These are phyloP conservation scores for Conger conger DNA, from an alignment of 2,113 vertebrate genomes.

Conservation along the genomic window DNA sequence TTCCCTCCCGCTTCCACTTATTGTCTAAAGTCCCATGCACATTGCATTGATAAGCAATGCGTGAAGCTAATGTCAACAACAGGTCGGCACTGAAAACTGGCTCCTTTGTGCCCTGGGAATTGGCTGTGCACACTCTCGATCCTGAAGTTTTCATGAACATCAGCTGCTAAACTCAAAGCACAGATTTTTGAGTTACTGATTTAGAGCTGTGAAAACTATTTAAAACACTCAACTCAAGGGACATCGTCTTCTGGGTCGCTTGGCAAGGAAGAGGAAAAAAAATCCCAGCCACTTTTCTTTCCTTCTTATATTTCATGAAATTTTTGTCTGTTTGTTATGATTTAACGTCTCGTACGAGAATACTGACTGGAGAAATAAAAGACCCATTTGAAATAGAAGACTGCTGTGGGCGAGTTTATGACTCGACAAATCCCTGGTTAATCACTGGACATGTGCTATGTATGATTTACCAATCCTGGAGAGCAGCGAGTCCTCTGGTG, in stretches of 20 bases:
- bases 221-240: neutral
- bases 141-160: neutral
- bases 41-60: neutral
- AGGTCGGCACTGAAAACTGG: neutral
- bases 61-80: neutral
- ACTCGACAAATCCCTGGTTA: neutral
- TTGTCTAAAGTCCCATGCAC: neutral
- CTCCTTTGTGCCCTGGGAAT: neutral
- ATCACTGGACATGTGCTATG: neutral
- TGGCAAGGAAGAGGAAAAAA: neutral
- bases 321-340: neutral
- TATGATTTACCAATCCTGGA: slow-evolving; percentile 6
- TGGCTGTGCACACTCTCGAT: neutral
- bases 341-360: neutral
- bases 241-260: neutral
- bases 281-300: neutral
- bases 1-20: neutral
- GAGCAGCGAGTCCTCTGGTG: neutral
- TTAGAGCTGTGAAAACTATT: neutral
- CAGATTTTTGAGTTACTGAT: neutral
- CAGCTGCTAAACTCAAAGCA: neutral
- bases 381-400: neutral
- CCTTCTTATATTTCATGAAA: neutral
- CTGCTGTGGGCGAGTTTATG: neutral
- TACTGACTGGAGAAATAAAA: neutral